These are phyloP conservation scores for Archips crataeganus DNA, from an alignment of 2,888 invertebrate species.

Conservation along the genomic window DNA sequence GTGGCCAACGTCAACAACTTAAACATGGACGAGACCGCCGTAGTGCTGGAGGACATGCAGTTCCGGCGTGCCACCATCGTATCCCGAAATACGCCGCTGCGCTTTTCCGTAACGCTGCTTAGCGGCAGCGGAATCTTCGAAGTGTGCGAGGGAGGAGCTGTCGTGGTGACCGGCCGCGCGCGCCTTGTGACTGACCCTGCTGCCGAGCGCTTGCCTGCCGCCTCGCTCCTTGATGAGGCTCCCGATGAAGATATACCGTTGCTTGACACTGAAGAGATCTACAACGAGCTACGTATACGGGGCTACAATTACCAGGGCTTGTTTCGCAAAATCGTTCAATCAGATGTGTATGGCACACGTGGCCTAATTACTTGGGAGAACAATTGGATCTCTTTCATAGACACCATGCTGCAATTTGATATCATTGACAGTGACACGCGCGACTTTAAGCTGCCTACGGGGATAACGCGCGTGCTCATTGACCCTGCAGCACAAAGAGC, in stretches of 20 bases:
- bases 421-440: slow-evolving; percentile 91
- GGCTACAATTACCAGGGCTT: slow-evolving; percentile 94
- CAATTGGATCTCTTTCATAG: slow-evolving; percentile 98
- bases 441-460: slow-evolving; percentile 94
- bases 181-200: slow-evolving; percentile 87
- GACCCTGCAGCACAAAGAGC: slow-evolving; percentile 90
- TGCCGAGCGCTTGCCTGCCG: slow-evolving; percentile 86
- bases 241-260: slow-evolving; percentile 75
- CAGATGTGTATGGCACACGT: slow-evolving; percentile 89
- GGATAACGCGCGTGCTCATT: slow-evolving; percentile 92
- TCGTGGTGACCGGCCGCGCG: slow-evolving; percentile 93
- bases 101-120: slow-evolving; percentile 93
- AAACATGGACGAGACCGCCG: slow-evolving; percentile 91
- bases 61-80: slow-evolving; percentile 98
- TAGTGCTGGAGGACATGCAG: slow-evolving; percentile 95
- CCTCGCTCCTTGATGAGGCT: slow-evolving; percentile 60
- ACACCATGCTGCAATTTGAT: slow-evolving; percentile 97
- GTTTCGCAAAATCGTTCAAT: slow-evolving; percentile 92
- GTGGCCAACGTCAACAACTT: slow-evolving; percentile 92
- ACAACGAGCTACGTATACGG: slow-evolving; percentile 93
- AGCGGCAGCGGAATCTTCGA: slow-evolving; percentile 94
- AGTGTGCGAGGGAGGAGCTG: slow-evolving; percentile 93
- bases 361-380: slow-evolving; percentile 94
- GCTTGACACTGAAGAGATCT: slow-evolving; percentile 89
- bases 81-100: slow-evolving; percentile 92